Evolutionary conservation across 2,888 invertebrate species (phyloP).

Genomic region (Cryptocephalus primarius): DNA sequence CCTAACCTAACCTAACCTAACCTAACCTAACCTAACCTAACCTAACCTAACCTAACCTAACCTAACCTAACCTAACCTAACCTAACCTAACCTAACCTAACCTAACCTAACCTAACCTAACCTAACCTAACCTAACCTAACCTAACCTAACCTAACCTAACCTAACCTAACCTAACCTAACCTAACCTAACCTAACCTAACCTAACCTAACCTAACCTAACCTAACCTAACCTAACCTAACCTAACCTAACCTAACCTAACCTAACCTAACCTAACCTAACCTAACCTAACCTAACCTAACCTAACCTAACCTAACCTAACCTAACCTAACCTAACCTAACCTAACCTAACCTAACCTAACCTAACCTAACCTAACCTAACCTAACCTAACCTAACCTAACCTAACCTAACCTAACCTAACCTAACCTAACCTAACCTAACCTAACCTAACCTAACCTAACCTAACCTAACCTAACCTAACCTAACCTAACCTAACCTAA

Average conservation of each 20-base stretch:
- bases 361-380: slow-evolving; percentile 6
- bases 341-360: slow-evolving; percentile 7
- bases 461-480: slow-evolving; percentile 11
- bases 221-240: slow-evolving; percentile 8
- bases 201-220: slow-evolving; percentile 7
- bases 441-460: slow-evolving; percentile 7
- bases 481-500: slow-evolving; percentile 14
- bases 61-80: background rate
- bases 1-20: slow-evolving; percentile 10
- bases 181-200: slow-evolving; percentile 4
- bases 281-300: slow-evolving; percentile 5
- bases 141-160: slow-evolving; percentile 6
- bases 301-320: slow-evolving; percentile 7
- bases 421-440: slow-evolving; percentile 7
- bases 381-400: slow-evolving; percentile 6
- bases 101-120: slow-evolving; percentile 5
- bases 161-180: slow-evolving; percentile 5
- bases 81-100: slow-evolving; percentile 4
- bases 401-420: slow-evolving; percentile 6
- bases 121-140: slow-evolving; percentile 5
- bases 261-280: slow-evolving; percentile 6
- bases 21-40: slow-evolving; percentile 4
- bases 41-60: slow-evolving; percentile 4
- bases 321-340: slow-evolving; percentile 7
- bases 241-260: slow-evolving; percentile 7